phyloP scores from a whole-genome alignment of 2,113 vertebrate genomes.

The Gracilinanus agilis region DNA sequence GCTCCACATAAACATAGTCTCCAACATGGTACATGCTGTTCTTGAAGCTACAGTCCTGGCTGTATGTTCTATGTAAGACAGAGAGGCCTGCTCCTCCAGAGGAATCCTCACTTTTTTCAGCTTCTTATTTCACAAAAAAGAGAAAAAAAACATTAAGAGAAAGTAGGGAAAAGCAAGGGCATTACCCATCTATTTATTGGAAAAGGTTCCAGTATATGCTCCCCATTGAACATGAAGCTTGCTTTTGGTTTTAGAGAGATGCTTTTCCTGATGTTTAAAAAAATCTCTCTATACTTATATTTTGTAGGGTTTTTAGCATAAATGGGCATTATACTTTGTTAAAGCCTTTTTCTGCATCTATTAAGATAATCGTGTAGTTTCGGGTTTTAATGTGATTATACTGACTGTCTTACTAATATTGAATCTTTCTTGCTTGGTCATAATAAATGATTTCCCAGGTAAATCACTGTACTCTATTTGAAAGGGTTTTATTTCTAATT shows the following conservation, averaged over 20 bases:
- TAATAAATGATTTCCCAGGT: background rate
- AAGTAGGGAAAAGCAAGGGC: background rate
- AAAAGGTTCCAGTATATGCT: background rate
- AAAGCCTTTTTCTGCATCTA: background rate
- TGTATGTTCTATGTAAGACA: constrained; percentile 94
- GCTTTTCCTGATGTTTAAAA: background rate
- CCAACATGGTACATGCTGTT: constrained; percentile 99
- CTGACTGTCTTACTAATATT: background rate
- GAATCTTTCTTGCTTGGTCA: background rate
- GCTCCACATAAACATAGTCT: constrained; percentile 98
- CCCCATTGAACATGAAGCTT: background rate
- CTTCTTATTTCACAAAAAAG: constrained; percentile 87
- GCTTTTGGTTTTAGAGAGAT: background rate
- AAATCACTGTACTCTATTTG: background rate
- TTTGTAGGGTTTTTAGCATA: background rate
- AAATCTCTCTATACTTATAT: background rate
- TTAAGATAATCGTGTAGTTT: background rate
- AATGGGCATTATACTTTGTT: background rate
- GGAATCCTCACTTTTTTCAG: constrained; percentile 96
- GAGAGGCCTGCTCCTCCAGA: constrained; percentile 90
- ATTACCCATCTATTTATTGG: background rate
- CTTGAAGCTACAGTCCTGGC: constrained; percentile 99
- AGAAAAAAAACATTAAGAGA: constrained; percentile 37
- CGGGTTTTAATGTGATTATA: background rate
- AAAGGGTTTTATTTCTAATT: background rate